Conservation (phyloP, 1,140 invertebrate species). For the Aplysia californica region DNA sequence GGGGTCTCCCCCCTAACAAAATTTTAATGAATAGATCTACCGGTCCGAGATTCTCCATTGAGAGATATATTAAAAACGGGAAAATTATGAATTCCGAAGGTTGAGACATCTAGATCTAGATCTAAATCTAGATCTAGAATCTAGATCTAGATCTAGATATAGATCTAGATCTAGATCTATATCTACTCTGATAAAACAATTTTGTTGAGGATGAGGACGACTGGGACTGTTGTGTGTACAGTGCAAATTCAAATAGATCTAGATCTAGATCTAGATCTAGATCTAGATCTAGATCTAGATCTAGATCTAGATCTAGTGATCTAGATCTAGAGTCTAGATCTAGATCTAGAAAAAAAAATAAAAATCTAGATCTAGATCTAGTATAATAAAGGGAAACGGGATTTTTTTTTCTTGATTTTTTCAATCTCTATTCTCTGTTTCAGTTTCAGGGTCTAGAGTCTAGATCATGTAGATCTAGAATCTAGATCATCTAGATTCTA, state of each 20-base stretch:
- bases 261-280: neutral
- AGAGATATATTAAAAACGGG: no score
- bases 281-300: neutral
- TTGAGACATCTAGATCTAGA: no score
- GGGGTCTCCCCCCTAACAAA: no score
- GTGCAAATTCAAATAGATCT: neutral
- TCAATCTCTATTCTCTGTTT: neutral
- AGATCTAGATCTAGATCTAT: neutral
- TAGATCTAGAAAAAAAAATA: neutral
- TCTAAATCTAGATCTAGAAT: no score
- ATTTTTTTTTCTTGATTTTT: neutral
- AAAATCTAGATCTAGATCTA: neutral
- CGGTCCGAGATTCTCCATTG: no score
- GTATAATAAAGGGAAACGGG: neutral
- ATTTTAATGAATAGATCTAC: no score
- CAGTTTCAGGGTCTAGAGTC: neutral
- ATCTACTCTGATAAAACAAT: neutral
- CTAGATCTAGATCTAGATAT: neutral
- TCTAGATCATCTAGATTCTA: neutral
- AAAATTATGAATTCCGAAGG: no score
- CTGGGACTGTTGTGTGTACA: neutral
- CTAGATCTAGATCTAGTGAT: neutral
- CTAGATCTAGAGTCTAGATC: neutral
- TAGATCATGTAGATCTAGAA: neutral
- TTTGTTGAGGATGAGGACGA: neutral